Percentiles rank a stretch among this genome's conserved stretches.
phyloP scores from a whole-genome alignment of 2,113 vertebrate species.

The Nanorana parkeri region DNA sequence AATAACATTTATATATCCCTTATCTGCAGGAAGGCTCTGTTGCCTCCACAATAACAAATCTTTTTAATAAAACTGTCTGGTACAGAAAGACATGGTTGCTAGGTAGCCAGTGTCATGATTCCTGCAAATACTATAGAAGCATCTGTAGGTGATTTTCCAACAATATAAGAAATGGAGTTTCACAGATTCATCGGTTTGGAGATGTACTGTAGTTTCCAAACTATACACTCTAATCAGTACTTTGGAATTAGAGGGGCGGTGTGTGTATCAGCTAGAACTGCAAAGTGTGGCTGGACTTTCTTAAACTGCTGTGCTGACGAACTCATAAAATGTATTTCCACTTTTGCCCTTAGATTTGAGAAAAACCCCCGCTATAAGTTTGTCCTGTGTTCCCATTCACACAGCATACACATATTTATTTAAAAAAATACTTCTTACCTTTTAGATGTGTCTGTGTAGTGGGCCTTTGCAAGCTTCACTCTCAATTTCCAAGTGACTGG shows the following conservation, averaged over 20 bases:
- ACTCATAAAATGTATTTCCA: too few species aligned
- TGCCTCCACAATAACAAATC: slow-evolving; percentile 57
- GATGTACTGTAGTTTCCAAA: background rate
- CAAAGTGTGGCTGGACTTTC: too few species aligned
- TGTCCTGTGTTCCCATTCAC: too few species aligned
- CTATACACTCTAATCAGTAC: background rate
- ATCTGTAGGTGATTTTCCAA: slow-evolving; percentile 66
- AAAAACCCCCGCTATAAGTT: too few species aligned
- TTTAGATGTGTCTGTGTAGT: too few species aligned
- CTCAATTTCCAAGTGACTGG: too few species aligned
- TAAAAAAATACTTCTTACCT: too few species aligned
- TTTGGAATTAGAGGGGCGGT: background rate
- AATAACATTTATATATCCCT: slow-evolving; percentile 58
- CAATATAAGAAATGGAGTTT: slow-evolving; percentile 71
- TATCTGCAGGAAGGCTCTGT: slow-evolving; percentile 55
- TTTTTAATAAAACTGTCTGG: slow-evolving; percentile 66
- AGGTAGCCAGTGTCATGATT: slow-evolving; percentile 69
- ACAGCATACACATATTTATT: too few species aligned
- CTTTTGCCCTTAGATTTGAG: too few species aligned
- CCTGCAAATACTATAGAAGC: slow-evolving; percentile 66
- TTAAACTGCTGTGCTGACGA: too few species aligned
- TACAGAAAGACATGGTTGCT: slow-evolving; percentile 70
- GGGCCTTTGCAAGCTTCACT: too few species aligned
- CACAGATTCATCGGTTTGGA: background rate
- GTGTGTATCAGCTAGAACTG: background rate